Conservation (phyloP, 1,140 invertebrate genomes). For the Papilio helenus region DNA sequence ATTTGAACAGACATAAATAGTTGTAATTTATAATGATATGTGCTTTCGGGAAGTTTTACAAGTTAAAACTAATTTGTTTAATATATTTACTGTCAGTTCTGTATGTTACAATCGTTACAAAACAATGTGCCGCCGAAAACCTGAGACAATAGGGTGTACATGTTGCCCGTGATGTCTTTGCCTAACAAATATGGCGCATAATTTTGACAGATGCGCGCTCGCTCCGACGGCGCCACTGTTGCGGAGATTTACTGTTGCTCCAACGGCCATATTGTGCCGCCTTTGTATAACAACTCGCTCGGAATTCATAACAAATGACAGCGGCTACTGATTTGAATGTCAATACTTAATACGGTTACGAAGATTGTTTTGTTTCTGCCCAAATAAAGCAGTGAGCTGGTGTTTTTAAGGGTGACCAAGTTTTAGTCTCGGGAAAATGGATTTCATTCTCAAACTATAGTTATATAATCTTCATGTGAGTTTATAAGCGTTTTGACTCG, state of each 20-base stretch:
- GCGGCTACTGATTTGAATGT: slow-evolving; percentile 79
- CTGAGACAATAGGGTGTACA: slow-evolving; percentile 21
- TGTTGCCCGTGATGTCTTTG: slow-evolving; percentile 33
- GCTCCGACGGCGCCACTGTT: slow-evolving; percentile 74
- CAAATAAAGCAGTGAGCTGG: slow-evolving; percentile 55
- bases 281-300: slow-evolving; percentile 67
- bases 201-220: slow-evolving; percentile 74
- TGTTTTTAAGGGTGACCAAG: slow-evolving; percentile 25
- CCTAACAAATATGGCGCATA: slow-evolving; percentile 66
- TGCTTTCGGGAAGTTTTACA: slow-evolving; percentile 11
- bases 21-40: background rate
- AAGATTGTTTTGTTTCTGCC: slow-evolving; percentile 73
- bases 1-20: background rate
- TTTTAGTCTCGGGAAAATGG: background rate
- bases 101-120: slow-evolving; percentile 34
- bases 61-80: slow-evolving; percentile 24
- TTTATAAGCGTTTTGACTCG: too few species aligned
- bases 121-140: slow-evolving; percentile 37
- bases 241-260: slow-evolving; percentile 73
- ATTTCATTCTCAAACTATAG: background rate
- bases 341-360: slow-evolving; percentile 74
- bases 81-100: slow-evolving; percentile 38
- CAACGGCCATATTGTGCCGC: slow-evolving; percentile 70
- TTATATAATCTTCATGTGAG: too few species aligned
- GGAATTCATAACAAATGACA: slow-evolving; percentile 75